Conservation (phyloP, 2,888 invertebrate genomes). For the Pollenia labialis region DNA sequence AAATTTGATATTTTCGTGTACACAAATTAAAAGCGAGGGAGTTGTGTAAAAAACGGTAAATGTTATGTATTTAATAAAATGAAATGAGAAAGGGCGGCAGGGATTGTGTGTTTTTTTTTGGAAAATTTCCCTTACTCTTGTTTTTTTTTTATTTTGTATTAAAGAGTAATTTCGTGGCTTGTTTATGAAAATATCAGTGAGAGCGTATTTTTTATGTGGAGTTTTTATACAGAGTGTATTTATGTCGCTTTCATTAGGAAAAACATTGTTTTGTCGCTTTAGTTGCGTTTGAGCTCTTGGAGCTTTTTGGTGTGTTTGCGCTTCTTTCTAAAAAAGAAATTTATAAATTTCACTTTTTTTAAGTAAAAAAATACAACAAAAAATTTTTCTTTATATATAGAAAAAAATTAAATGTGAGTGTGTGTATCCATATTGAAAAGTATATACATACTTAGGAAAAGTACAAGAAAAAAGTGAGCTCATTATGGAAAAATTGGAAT, state of each 20-base stretch:
- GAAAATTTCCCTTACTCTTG: constrained; percentile 36
- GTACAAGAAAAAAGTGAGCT: constrained; percentile 61
- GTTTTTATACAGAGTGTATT: constrained; percentile 74
- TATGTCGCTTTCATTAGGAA: constrained; percentile 59
- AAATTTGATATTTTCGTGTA: constrained; percentile 4
- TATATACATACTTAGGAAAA: constrained; percentile 38
- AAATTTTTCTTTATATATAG: constrained; percentile 67
- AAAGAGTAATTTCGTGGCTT: constrained; percentile 40
- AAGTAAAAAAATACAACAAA: constrained; percentile 57
- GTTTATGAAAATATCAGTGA: constrained; percentile 59
- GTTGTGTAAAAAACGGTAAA: constrained; percentile 69
- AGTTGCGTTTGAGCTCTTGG: constrained; percentile 82
- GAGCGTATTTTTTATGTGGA: constrained; percentile 68
- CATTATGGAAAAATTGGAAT: constrained; percentile 46
- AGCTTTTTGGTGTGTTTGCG: constrained; percentile 82
- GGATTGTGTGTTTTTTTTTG: neutral
- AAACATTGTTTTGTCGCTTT: constrained; percentile 76
- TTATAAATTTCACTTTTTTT: constrained; percentile 65
- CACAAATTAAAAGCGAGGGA: constrained; percentile 53
- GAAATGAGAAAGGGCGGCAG: neutral
- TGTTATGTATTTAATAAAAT: constrained; percentile 18
- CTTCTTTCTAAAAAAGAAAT: constrained; percentile 64
- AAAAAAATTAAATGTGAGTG: constrained; percentile 61
- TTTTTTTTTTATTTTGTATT: neutral
- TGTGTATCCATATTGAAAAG: constrained; percentile 45